A percentile compares a stretch with the other conserved stretches of the same genome.
phyloP scores from a whole-genome alignment of 2,113 vertebrate genomes.

The Phalacrocorax carbo region DNA sequence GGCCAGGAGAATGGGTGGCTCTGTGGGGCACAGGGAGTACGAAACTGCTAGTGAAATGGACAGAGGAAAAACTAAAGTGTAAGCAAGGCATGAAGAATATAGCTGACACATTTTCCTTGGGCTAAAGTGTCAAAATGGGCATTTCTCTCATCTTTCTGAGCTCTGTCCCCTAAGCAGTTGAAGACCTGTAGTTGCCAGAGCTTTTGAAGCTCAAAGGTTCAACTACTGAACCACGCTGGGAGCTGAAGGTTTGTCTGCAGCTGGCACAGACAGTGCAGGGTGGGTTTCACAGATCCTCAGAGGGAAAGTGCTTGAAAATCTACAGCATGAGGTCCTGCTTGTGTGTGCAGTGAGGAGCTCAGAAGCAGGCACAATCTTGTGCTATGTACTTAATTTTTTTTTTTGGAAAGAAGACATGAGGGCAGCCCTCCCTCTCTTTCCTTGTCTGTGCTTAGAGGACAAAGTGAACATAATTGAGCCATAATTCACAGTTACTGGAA shows the following conservation, averaged over 20 bases:
- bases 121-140: neutral
- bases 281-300: neutral
- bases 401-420: neutral
- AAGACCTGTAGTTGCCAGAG: neutral
- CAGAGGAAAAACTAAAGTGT: neutral
- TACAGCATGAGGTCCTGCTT: neutral
- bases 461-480: slow-evolving; percentile 38
- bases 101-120: fast-evolving
- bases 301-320: too few relatives aligned
- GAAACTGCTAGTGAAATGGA: neutral
- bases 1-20: neutral
- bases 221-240: neutral
- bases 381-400: neutral
- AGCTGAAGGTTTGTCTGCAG: neutral
- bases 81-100: neutral
- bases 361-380: too few relatives aligned
- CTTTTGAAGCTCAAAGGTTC: neutral
- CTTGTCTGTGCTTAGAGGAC: neutral
- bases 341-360: fast-evolving
- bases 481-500: slow-evolving; percentile 33
- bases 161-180: neutral
- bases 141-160: neutral
- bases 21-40: fast-evolving
- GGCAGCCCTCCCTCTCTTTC: neutral
- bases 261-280: fast-evolving